Percentiles rank a stretch among this genome's conserved stretches.
phyloP scores from a whole-genome alignment of 2,113 vertebrate species.

The Semicossyphus pulcher region DNA sequence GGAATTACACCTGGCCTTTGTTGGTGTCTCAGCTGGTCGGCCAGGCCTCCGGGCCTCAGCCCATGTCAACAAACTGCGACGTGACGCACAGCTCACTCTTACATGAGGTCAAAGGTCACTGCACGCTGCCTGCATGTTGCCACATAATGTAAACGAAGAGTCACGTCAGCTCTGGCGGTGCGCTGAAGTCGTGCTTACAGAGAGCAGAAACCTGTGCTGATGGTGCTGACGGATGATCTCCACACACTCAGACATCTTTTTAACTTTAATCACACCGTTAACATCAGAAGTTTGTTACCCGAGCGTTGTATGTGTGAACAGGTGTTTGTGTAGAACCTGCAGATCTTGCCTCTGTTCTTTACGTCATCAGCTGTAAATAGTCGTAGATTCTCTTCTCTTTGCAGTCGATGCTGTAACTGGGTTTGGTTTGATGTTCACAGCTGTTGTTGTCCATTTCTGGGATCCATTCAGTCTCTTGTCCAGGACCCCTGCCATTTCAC shows the following conservation, averaged over 20 bases:
- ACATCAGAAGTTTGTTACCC: background rate
- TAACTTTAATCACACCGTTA: background rate
- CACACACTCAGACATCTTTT: background rate
- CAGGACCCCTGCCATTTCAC: background rate
- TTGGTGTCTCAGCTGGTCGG: conserved; percentile 28
- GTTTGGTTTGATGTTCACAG: conserved; percentile 10
- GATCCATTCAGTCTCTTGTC: background rate
- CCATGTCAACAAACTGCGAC: conserved; percentile 41
- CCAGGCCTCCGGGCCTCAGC: conserved; percentile 19
- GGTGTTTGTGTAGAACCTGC: background rate
- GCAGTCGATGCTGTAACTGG: background rate
- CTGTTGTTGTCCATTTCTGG: conserved; percentile 4
- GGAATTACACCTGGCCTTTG: conserved; percentile 42
- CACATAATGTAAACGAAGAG: conserved; percentile 45
- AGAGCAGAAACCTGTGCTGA: conserved; percentile 27
- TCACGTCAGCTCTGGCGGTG: conserved; percentile 7
- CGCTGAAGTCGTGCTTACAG: conserved; percentile 10
- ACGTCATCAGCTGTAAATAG: background rate
- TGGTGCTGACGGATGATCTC: background rate
- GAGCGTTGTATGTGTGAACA: background rate
- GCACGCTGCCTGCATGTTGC: conserved; percentile 33
- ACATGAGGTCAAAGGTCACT: conserved; percentile 40
- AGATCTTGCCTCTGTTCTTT: background rate
- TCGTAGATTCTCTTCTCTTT: too few relatives aligned
- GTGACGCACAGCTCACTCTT: conserved; percentile 38